Percentiles rank a stretch among this genome's conserved stretches.
Evolutionary conservation across 2,888 invertebrate species (phyloP).

Genomic region (Coelopa pilipes): DNA sequence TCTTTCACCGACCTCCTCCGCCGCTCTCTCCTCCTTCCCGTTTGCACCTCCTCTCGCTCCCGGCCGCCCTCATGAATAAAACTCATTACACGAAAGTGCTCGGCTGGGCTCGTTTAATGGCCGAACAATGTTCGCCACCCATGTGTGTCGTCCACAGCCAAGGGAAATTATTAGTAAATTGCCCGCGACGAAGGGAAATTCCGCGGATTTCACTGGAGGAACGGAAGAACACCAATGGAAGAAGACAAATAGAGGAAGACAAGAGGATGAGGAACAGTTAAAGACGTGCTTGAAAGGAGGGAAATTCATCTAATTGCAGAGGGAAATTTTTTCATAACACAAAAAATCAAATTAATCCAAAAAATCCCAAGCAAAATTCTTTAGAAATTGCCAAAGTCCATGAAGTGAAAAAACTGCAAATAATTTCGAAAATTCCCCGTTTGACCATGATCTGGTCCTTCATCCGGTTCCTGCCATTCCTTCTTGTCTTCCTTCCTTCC

Average conservation of each 20-base stretch:
- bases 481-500: no score
- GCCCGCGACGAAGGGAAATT: not conserved
- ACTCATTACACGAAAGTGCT: conserved; percentile 24
- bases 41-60: not conserved
- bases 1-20: not conserved
- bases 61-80: conserved; percentile 27
- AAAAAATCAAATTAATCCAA: no score
- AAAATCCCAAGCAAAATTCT: no score
- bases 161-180: not conserved
- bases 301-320: no score
- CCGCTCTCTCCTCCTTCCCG: not conserved
- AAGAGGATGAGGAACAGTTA: not conserved
- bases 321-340: no score
- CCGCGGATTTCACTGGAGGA: no score
- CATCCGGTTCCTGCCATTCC: no score
- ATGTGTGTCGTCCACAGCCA: conserved; percentile 18
- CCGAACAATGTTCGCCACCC: conserved; percentile 4
- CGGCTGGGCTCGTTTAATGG: not conserved
- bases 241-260: not conserved
- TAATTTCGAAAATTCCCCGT: no score
- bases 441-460: no score
- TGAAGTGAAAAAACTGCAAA: no score
- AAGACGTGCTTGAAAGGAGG: not conserved
- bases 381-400: no score
- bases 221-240: no score